A percentile compares a stretch with the other conserved stretches of the same genome.
These are phyloP conservation scores for Magallana angulata DNA, from an alignment of 1,140 invertebrate genomes.

Conservation along the genomic window DNA sequence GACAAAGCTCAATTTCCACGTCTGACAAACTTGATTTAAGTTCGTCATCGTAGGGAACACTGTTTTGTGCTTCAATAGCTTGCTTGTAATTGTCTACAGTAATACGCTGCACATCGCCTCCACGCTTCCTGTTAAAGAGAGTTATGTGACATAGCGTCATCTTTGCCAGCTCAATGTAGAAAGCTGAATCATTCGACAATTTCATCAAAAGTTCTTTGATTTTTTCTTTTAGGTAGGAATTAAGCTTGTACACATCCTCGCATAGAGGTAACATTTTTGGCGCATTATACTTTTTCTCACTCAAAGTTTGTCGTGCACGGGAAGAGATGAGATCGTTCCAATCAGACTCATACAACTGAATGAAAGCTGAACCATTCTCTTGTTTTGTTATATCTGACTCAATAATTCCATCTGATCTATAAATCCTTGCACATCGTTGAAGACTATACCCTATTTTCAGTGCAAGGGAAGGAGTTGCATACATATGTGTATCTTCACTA, in stretches of 20 bases:
- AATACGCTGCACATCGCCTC: constrained; percentile 31
- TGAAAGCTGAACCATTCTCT: constrained; percentile 2
- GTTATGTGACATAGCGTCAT: neutral
- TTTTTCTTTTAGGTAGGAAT: neutral
- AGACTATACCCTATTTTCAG: constrained; percentile 9
- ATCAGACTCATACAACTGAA: constrained; percentile 7
- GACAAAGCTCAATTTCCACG: constrained; percentile 30
- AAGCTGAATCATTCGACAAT: constrained; percentile 8
- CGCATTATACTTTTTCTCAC: constrained; percentile 13
- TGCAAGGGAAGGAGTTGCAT: constrained; percentile 26
- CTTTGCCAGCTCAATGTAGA: constrained; percentile 4
- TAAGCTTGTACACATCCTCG: constrained; percentile 39
- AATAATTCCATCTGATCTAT: constrained; percentile 25
- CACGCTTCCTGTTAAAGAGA: constrained; percentile 38
- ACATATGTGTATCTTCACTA: constrained; percentile 30
- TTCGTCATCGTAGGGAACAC: constrained; percentile 3
- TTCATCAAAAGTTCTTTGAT: neutral
- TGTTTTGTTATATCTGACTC: constrained; percentile 12
- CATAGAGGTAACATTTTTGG: constrained; percentile 24
- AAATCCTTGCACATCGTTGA: constrained; percentile 28
- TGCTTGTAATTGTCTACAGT: constrained; percentile 13
- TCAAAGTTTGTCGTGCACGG: neutral
- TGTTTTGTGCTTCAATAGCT: constrained; percentile 29
- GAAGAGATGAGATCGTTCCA: constrained; percentile 31
- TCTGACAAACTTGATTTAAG: constrained; percentile 13